phyloP scores from a whole-genome alignment of 2,888 invertebrate species.

The Mythimna loreyi region DNA sequence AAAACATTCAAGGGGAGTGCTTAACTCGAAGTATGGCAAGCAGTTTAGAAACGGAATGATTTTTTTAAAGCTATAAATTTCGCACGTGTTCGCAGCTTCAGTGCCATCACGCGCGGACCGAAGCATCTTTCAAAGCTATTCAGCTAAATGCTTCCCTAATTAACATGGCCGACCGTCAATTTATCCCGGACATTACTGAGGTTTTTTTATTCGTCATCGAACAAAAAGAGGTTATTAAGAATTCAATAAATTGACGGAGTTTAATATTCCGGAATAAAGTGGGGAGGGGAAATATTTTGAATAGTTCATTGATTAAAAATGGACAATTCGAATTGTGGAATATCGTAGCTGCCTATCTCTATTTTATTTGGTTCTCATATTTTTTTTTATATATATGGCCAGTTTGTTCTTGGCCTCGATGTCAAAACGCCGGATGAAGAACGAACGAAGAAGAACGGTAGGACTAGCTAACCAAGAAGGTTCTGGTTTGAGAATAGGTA shows the following conservation, averaged over 20 bases:
- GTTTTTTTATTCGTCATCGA: constrained; percentile 63
- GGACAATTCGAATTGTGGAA: constrained; percentile 4
- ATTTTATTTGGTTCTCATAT: not conserved
- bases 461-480: too few relatives aligned
- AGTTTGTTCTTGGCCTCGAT: too few relatives aligned
- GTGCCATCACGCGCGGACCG: constrained; percentile 55
- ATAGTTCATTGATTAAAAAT: constrained; percentile 47
- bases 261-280: constrained; percentile 40
- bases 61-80: constrained; percentile 76
- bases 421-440: too few relatives aligned
- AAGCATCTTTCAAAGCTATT: constrained; percentile 63
- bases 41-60: constrained; percentile 49
- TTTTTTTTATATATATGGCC: too few relatives aligned
- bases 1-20: constrained; percentile 44
- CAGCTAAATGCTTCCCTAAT: constrained; percentile 70
- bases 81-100: constrained; percentile 70
- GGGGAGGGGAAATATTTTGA: constrained; percentile 29
- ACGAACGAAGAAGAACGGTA: too few relatives aligned
- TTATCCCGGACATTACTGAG: constrained; percentile 65
- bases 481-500: too few relatives aligned
- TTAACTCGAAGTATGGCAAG: constrained; percentile 50
- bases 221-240: constrained; percentile 50
- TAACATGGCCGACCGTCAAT: constrained; percentile 67
- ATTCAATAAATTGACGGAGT: constrained; percentile 44
- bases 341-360: not conserved